Evolutionary conservation across 2,797 vertebrate species (phyloP).

Genomic region (Sebastiscus albofasciatus): DNA sequence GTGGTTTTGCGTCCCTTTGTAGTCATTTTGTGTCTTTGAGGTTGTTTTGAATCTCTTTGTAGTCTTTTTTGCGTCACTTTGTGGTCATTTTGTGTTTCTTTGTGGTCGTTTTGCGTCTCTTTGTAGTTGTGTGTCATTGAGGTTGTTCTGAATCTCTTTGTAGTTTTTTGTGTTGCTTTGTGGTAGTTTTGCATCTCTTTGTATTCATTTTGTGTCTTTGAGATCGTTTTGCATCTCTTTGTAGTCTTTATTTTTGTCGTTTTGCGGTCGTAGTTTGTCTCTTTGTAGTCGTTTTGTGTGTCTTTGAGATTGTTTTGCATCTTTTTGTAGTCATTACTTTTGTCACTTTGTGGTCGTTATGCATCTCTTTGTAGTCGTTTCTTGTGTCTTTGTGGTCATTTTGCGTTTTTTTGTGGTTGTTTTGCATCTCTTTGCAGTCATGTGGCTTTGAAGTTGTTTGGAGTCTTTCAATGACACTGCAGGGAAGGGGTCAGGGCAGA

Average conservation of each 20-base stretch:
- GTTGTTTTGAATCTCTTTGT: not conserved
- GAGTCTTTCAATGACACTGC: not conserved
- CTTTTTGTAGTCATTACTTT: not conserved
- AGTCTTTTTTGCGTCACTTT: not conserved
- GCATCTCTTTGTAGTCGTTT: not conserved
- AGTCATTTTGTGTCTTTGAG: not conserved
- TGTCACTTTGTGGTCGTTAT: too few relatives aligned
- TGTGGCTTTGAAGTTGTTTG: not conserved
- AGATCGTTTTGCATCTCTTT: not conserved
- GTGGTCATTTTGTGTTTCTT: not conserved
- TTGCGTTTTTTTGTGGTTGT: not conserved
- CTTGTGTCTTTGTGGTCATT: not conserved
- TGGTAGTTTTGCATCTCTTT: not conserved
- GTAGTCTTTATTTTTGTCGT: too few relatives aligned
- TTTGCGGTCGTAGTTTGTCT: not conserved
- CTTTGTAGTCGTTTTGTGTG: not conserved
- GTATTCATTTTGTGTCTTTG: not conserved
- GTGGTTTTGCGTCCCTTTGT: not conserved
- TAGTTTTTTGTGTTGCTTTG: not conserved
- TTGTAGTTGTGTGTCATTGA: not conserved
- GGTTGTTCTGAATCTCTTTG: not conserved
- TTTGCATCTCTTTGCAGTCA: not conserved
- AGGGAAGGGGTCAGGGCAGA: not conserved
- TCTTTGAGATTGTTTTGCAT: not conserved
- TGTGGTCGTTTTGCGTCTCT: not conserved